A percentile compares a stretch with the other conserved stretches of the same genome.
Evolutionary conservation across 2,888 invertebrate species (phyloP).

Genomic region (Drosophila fungiperda): DNA sequence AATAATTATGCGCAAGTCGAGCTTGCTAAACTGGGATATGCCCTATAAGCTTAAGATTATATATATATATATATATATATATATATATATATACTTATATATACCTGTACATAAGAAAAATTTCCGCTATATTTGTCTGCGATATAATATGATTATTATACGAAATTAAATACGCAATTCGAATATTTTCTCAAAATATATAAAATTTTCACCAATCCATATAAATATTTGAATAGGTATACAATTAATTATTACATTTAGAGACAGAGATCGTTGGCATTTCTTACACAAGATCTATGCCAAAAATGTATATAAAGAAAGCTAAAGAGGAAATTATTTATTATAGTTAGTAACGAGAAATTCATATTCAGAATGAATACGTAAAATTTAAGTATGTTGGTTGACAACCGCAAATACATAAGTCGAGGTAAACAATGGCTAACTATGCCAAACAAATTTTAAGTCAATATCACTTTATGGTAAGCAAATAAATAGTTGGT

Average conservation of each 20-base stretch:
- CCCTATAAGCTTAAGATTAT: conserved; percentile 7
- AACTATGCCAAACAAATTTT: background rate
- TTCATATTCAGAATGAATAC: background rate
- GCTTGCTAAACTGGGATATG: conserved; percentile 5
- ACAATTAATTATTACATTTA: background rate
- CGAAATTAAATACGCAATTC: background rate
- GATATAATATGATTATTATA: background rate
- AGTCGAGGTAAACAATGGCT: background rate
- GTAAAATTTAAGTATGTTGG: background rate
- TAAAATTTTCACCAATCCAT: background rate
- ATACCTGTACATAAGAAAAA: background rate
- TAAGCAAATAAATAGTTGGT: background rate
- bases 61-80: background rate
- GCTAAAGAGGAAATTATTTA: background rate
- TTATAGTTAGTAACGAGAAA: background rate
- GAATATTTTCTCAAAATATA: background rate
- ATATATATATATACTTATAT: background rate
- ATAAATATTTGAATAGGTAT: background rate
- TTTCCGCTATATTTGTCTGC: background rate
- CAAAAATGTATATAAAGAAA: background rate
- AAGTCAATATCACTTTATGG: background rate
- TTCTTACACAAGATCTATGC: background rate
- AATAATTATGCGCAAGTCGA: background rate
- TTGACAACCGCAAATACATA: background rate
- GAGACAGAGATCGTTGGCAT: background rate